These are phyloP conservation scores for Xestia sexstrigata DNA, from an alignment of 2,888 invertebrate genomes.

Conservation along the genomic window DNA sequence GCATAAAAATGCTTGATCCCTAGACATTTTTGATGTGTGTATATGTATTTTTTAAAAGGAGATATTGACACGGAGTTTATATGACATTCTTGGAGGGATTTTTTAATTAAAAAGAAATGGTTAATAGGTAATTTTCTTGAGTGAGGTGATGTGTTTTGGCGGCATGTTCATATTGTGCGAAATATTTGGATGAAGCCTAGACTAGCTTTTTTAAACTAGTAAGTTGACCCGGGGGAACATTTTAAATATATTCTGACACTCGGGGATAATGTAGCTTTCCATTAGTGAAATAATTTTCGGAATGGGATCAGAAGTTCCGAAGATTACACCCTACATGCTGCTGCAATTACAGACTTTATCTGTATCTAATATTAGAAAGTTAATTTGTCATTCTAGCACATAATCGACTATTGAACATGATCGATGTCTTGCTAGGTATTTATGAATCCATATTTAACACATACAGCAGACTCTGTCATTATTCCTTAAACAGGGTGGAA, in stretches of 20 bases:
- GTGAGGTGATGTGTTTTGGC: constrained; percentile 6
- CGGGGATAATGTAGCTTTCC: background rate
- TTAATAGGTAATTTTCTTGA: constrained; percentile 11
- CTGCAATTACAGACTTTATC: too few relatives aligned
- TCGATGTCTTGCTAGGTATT: background rate
- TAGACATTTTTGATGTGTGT: too few relatives aligned
- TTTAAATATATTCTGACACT: background rate
- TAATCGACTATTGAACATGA: background rate
- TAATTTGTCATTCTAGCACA: background rate
- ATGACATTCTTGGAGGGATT: constrained; percentile 57
- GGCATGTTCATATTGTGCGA: background rate
- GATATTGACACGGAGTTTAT: constrained; percentile 74
- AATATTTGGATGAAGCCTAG: background rate
- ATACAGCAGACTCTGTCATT: background rate
- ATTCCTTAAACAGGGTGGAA: too few relatives aligned
- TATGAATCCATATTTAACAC: background rate
- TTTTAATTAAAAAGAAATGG: constrained; percentile 52
- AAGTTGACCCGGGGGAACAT: background rate
- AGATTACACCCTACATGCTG: too few relatives aligned
- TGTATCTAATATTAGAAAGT: background rate
- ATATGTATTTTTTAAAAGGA: constrained; percentile 69
- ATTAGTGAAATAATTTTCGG: background rate
- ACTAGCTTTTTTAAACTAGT: background rate
- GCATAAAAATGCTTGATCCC: too few relatives aligned
- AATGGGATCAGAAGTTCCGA: background rate